Conservation (phyloP, 2,888 invertebrate genomes). For the Mesorhabditis belari region DNA sequence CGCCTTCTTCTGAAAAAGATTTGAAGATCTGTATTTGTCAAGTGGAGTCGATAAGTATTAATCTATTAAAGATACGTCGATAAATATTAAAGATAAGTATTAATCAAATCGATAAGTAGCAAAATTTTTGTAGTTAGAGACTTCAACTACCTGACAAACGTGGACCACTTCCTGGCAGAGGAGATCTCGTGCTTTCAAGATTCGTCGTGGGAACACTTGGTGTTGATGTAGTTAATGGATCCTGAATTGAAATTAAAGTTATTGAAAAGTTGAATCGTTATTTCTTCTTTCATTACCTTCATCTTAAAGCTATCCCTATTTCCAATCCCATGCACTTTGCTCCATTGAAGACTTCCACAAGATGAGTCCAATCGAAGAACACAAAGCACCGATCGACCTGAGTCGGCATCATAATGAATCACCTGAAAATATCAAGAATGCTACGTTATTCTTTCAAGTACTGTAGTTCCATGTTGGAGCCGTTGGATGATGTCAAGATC, state of each 20-base stretch:
- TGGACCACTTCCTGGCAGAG: background rate
- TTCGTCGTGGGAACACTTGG: background rate
- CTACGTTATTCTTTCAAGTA: background rate
- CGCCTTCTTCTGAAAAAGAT: conserved; percentile 64
- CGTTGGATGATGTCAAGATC: conserved; percentile 79
- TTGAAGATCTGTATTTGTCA: too few species aligned
- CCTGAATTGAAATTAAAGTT: too few species aligned
- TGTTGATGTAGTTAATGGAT: background rate
- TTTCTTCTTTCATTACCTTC: conserved; percentile 5
- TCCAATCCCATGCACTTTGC: conserved; percentile 33
- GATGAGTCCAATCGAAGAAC: conserved; percentile 77
- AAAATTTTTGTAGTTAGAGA: too few species aligned
- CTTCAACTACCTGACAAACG: background rate
- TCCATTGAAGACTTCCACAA: conserved; percentile 79
- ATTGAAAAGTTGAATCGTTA: conserved; percentile 13
- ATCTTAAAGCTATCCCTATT: conserved; percentile 8
- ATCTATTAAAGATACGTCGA: too few species aligned
- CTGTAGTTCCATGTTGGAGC: conserved; percentile 80
- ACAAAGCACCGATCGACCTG: conserved; percentile 64
- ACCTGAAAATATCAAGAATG: conserved; percentile 48
- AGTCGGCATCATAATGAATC: conserved; percentile 74
- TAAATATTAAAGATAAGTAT: too few species aligned
- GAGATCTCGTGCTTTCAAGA: background rate
- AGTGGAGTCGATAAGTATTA: too few species aligned
- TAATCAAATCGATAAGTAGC: too few species aligned